A percentile compares a stretch with the other conserved stretches of the same genome.
These are phyloP conservation scores for Dasypolia templi DNA, from an alignment of 2,888 invertebrate genomes.

Conservation along the genomic window DNA sequence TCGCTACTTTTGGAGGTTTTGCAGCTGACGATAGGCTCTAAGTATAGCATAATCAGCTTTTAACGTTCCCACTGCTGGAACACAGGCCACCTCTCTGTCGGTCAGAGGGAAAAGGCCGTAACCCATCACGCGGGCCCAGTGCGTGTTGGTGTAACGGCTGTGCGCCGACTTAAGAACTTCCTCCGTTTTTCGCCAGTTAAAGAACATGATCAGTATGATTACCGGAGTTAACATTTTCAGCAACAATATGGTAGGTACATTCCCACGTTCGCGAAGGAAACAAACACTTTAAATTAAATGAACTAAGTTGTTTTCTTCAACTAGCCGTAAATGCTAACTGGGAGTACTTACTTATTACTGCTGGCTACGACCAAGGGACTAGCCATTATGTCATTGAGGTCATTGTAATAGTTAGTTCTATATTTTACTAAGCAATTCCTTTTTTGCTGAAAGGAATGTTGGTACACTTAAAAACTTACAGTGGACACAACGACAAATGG, in stretches of 20 bases:
- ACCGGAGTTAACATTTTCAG: neutral
- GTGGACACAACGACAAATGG: too few relatives aligned
- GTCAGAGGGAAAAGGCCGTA: neutral
- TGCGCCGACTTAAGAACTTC: neutral
- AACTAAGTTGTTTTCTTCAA: conserved; percentile 47
- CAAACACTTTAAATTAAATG: conserved; percentile 41
- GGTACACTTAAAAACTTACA: neutral
- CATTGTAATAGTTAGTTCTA: conserved; percentile 39
- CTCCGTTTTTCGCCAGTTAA: neutral
- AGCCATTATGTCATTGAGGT: conserved; percentile 51
- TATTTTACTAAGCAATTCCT: conserved; percentile 32
- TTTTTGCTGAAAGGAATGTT: conserved; percentile 6
- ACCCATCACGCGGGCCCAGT: neutral
- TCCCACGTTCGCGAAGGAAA: conserved; percentile 4
- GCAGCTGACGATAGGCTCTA: neutral
- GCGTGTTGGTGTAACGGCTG: neutral
- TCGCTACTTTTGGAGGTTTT: neutral
- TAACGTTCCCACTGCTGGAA: too few relatives aligned
- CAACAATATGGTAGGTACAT: neutral
- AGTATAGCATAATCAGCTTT: neutral
- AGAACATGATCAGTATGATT: neutral
- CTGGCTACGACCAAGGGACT: conserved; percentile 22
- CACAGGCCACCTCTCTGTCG: too few relatives aligned
- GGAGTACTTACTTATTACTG: conserved; percentile 40
- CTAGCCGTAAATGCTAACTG: conserved; percentile 49